Evolutionary conservation across 1,140 invertebrate species (phyloP).

Genomic region (Cyrtorhinus lividipennis): DNA sequence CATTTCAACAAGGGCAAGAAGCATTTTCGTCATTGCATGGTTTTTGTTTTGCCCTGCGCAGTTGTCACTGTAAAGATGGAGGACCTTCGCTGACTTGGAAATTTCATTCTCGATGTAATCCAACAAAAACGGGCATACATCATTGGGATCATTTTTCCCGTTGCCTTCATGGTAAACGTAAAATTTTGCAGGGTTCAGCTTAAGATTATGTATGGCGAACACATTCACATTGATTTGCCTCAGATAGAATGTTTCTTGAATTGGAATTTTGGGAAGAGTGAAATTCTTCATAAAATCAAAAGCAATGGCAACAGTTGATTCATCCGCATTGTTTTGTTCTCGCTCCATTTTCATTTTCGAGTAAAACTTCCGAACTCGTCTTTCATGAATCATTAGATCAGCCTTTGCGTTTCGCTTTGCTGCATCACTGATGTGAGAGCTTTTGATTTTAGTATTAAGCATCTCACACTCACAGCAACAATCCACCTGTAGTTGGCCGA

Average conservation of each 20-base stretch:
- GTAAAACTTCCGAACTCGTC: conserved; percentile 25
- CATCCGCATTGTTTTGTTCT: conserved; percentile 21
- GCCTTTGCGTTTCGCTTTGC: conserved; percentile 26
- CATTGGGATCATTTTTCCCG: conserved; percentile 25
- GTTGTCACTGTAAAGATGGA: conserved; percentile 20
- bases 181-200: conserved; percentile 21
- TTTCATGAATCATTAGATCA: conserved; percentile 26
- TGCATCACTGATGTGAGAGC: conserved; percentile 21
- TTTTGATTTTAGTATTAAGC: conserved; percentile 14
- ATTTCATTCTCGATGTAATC: conserved; percentile 25
- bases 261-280: conserved; percentile 22
- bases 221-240: conserved; percentile 27
- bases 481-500: conserved; percentile 27
- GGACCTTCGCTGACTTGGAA: conserved; percentile 23
- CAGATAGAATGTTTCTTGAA: conserved; percentile 25
- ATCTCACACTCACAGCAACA: conserved; percentile 25
- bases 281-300: conserved; percentile 31
- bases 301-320: conserved; percentile 21
- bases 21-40: conserved; percentile 20
- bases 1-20: conserved; percentile 13
- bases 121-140: conserved; percentile 25
- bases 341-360: conserved; percentile 23
- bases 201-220: conserved; percentile 28
- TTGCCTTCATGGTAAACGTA: conserved; percentile 26
- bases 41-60: conserved; percentile 20